Conservation (phyloP, 2,113 vertebrate genomes). For the Leptocoma aspasia region DNA sequence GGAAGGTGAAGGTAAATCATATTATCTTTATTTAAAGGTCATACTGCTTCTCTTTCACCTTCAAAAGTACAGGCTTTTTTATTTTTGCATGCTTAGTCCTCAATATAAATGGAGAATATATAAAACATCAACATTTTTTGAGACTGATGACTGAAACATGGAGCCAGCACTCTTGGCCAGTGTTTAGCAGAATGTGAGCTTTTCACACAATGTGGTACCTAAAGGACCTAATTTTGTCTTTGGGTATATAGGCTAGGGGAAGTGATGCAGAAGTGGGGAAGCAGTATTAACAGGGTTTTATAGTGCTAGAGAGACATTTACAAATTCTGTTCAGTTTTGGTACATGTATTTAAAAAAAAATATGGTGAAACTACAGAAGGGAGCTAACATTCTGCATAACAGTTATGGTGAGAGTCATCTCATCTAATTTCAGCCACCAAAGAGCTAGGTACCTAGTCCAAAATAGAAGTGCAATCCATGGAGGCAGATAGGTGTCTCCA, state of each 20-base stretch:
- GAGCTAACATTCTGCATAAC: not conserved
- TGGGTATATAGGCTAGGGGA: not conserved
- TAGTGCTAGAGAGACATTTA: not conserved
- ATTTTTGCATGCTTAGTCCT: not conserved
- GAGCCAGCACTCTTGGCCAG: not conserved
- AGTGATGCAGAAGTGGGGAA: not conserved
- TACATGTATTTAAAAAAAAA: not conserved
- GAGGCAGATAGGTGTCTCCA: not conserved
- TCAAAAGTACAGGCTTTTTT: not conserved
- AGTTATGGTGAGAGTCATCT: not conserved
- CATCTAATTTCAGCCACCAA: not conserved
- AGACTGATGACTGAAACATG: not conserved
- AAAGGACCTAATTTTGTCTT: not conserved
- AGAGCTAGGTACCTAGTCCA: not conserved
- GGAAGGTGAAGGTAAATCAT: not conserved
- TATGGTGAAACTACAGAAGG: not conserved
- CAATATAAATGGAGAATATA: not conserved
- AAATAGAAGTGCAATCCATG: conserved; percentile 1
- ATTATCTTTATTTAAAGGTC: not conserved
- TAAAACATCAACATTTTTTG: not conserved
- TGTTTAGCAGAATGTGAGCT: not conserved
- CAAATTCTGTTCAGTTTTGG: not conserved
- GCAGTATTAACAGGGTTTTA: not conserved
- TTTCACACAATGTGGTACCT: not conserved
- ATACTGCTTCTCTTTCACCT: not conserved